Base-by-base conservation (phyloP, 2,888 invertebrate species). In the Trissoscelio sp. region DNA sequence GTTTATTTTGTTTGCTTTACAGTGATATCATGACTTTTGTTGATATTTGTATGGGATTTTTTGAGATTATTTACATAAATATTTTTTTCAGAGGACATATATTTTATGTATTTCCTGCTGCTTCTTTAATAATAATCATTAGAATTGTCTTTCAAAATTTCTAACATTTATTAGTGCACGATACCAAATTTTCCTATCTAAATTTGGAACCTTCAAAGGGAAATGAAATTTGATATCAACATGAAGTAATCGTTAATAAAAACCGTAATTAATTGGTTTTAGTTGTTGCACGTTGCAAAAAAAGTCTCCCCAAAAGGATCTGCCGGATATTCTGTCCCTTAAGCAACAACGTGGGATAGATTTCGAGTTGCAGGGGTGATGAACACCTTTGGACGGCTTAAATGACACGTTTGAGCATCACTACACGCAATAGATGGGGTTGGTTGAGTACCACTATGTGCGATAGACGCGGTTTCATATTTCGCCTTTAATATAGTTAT, bases 361-460 rank as follows among this genome's bases (percentile, higher is more conserved):
- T 62, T 60, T 51, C 39, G 34, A 22, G 14, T n/a, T n/a, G 60
- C 44, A 62, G 57, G 74, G 74, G 64, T 58, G 75, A 60, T 28
- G 67, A 60, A 67, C 75, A 69, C 60, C 67, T 67, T 77, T 57
- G 6, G 31, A n/a, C 11, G 37, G 46, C 44, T 57, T 53, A 60
- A 64, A 64, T 73, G 73, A 72, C 70, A 72, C 70, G 72, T 73
- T 73, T 73, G 72, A 74, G 62, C 34, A 28, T 74, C 64, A 37
- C 74, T 74, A 74, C 31, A 42, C 28, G 46, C 53, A 53, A 20
- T 34, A 9, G 16, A 11, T 22, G 28, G 55, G 73, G 62, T 57
- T 20, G 53, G 60, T 60, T 75, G 75, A 75, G 75, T 67, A 75
- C 75, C 75, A 57, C 75, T 75, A 53, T 31, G 39, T 7, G 28